Evolutionary conservation across 2,888 invertebrate genomes (phyloP).

Genomic region (Rhamphomyia laevipes): DNA sequence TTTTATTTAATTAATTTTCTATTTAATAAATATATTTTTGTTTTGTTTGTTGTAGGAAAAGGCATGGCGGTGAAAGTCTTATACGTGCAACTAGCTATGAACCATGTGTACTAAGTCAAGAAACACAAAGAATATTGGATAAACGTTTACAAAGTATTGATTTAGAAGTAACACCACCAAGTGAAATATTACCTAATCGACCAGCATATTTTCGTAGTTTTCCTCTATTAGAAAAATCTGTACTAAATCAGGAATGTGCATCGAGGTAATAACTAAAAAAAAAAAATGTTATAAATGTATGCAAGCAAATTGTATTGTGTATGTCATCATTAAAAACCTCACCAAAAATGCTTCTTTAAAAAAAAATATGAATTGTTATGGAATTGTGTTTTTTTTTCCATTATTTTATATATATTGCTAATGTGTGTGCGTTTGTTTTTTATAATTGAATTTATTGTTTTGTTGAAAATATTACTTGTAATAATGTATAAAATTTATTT

Average conservation of each 20-base stretch:
- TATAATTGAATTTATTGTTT: no score
- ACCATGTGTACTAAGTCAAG: constrained; percentile 53
- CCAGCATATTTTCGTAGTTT: constrained; percentile 68
- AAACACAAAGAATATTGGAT: constrained; percentile 51
- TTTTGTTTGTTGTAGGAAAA: constrained; percentile 39
- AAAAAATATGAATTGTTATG: no score
- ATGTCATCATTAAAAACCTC: no score
- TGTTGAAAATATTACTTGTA: no score
- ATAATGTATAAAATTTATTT: no score
- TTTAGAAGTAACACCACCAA: constrained; percentile 71
- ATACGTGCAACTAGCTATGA: constrained; percentile 64
- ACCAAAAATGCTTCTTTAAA: no score
- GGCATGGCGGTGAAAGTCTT: constrained; percentile 59
- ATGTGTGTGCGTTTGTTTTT: no score
- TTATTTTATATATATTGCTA: no score
- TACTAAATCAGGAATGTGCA: constrained; percentile 62
- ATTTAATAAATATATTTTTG: constrained; percentile 1
- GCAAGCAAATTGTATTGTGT: no score
- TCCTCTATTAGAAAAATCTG: constrained; percentile 67
- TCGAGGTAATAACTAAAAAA: constrained; percentile 46
- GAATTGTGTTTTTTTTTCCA: no score
- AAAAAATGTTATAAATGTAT: neutral
- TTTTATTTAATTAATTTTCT: constrained; percentile 5
- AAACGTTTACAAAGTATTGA: constrained; percentile 58
- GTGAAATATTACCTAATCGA: constrained; percentile 62